Percentiles rank a stretch among this genome's conserved stretches.
Evolutionary conservation across 1,140 invertebrate species (phyloP).

Genomic region (Drosophila willistoni): DNA sequence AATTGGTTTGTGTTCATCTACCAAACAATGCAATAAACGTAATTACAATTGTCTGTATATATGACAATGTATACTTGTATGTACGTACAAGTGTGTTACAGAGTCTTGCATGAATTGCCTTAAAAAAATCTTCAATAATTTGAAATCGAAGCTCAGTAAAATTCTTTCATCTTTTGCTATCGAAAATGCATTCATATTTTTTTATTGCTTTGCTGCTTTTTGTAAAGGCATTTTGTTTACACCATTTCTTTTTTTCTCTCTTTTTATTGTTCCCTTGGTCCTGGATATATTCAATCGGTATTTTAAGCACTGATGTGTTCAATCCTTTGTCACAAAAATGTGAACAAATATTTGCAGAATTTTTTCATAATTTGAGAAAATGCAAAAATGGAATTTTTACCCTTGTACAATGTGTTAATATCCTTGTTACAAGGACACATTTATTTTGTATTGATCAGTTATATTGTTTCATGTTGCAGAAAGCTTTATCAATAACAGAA

Average conservation of each 20-base stretch:
- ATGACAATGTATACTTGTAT: conserved; percentile 4
- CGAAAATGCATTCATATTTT: background rate
- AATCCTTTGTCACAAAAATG: conserved; percentile 7
- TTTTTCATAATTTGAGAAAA: background rate
- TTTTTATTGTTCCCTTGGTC: background rate
- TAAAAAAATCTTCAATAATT: conserved; percentile 2
- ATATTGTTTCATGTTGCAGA: too few relatives aligned
- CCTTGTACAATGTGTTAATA: background rate
- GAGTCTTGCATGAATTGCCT: background rate
- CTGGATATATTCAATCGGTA: background rate
- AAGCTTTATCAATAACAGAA: too few relatives aligned
- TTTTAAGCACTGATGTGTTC: background rate
- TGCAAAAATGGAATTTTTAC: background rate
- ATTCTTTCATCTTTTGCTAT: background rate
- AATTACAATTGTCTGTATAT: conserved; percentile 62
- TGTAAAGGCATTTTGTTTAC: background rate
- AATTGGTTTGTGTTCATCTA: conserved; percentile 43
- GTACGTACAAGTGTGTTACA: conserved; percentile 1
- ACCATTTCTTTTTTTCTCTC: background rate
- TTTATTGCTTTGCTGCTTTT: background rate
- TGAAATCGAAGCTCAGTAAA: background rate
- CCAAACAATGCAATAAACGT: conserved; percentile 71
- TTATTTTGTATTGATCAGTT: background rate
- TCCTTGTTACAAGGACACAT: background rate
- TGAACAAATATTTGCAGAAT: background rate